Base-by-base conservation (phyloP, 2,113 vertebrate species). In the Picathartes gymnocephalus region DNA sequence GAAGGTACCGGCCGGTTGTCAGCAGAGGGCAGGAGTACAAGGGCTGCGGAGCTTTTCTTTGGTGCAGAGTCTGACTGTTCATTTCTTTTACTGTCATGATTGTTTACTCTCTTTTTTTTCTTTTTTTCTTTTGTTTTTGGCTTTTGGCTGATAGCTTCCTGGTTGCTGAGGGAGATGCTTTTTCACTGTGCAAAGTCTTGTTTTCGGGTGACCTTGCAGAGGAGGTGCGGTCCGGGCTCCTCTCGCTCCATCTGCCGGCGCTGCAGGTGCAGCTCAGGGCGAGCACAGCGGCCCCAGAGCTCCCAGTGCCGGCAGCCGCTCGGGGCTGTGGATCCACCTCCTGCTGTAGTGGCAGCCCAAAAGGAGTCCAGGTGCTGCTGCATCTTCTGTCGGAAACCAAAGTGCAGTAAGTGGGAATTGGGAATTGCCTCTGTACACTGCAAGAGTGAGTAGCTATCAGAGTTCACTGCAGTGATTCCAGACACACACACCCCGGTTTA, bases 191-290 rank as follows among this genome's bases (percentile, higher is more conserved):
- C 57, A 3, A 3, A 16, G 54, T 5, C 20, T 44, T 44, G 15
- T n/a, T 61, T 37, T 42, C 6, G 1, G 13, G 4, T 95, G 93
- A 92, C 96, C 93, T 97, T 95, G 95, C 17, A 0, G 70, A 28
- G 79, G 24, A 60, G 73, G 11, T 10, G 66, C 48, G 7, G 31
- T 76, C 10, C 30, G 47, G 87, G 71, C 71, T 77, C 21, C 87
- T 82, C 79, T 90, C 80, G 19, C 91, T 88, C 96, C 97, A 92
- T 65, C 97, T 97, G 88, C 90, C 37, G 96, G 84, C 47, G 54
- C 84, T 60, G 84, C 64, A 45, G 62, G 27, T 33, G 62, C 62
- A 23, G 72, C 72, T 86, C 72, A 23, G 83, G 62, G 53, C 68
- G 42, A 2, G 80, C 57, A 0, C 23, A 2, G 73, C 42, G 33